phyloP scores from a whole-genome alignment of 2,888 invertebrate species.

The Chrysodeixis includens region DNA sequence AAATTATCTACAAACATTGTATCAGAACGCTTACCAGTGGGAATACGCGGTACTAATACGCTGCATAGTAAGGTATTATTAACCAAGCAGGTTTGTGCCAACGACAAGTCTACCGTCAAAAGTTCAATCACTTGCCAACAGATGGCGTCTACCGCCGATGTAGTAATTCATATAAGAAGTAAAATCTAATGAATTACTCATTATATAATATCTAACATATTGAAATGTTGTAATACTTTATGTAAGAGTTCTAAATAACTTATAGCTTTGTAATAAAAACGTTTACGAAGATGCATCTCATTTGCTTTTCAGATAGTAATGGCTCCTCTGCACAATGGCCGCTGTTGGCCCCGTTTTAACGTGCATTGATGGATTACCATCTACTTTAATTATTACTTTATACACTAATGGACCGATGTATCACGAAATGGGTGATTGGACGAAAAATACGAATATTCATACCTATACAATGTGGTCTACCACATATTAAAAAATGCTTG shows the following conservation, averaged over 20 bases:
- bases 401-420: constrained; percentile 32
- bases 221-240: constrained; percentile 30
- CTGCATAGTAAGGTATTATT: background rate
- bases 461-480: background rate
- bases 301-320: constrained; percentile 38
- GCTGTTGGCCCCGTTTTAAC: constrained; percentile 34
- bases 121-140: constrained; percentile 30
- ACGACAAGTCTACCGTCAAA: constrained; percentile 3
- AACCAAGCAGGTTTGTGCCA: background rate
- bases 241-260: constrained; percentile 17
- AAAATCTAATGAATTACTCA: background rate
- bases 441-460: no score
- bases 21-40: constrained; percentile 15
- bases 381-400: constrained; percentile 21
- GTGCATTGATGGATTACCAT: constrained; percentile 26
- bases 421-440: constrained; percentile 1
- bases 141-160: constrained; percentile 42
- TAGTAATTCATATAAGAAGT: constrained; percentile 7
- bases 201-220: constrained; percentile 10
- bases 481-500: background rate
- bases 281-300: constrained; percentile 40
- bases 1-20: background rate
- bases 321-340: constrained; percentile 36
- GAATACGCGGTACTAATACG: constrained; percentile 36
- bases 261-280: constrained; percentile 11